Conservation (phyloP, 2,888 invertebrate species). For the Drosophila affinis region DNA sequence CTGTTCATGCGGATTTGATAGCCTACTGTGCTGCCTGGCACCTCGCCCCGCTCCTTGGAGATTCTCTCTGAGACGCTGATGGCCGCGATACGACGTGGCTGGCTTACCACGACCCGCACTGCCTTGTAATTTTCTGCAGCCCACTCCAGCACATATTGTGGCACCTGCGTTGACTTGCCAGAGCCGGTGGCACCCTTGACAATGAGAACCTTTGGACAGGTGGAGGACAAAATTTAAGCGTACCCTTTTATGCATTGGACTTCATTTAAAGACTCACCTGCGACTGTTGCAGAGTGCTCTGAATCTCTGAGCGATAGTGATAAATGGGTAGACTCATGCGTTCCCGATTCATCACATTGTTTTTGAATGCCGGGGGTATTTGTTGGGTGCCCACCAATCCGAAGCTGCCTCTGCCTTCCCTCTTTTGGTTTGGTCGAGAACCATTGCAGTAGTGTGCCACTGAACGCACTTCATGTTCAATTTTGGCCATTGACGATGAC, state of each 20-base stretch:
- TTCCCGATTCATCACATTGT: conserved; percentile 50
- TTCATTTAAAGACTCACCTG: conserved; percentile 59
- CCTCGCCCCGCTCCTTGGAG: conserved; percentile 88
- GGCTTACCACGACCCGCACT: conserved; percentile 95
- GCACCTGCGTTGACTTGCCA: conserved; percentile 98
- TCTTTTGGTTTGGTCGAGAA: background rate
- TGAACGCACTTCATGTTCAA: background rate
- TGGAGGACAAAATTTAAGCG: background rate
- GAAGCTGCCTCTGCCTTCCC: background rate
- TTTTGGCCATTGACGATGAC: background rate
- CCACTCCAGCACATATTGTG: conserved; percentile 93
- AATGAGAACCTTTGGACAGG: conserved; percentile 87
- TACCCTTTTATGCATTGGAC: background rate
- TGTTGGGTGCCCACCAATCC: conserved; percentile 40
- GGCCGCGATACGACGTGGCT: conserved; percentile 96
- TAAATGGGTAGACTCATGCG: conserved; percentile 73
- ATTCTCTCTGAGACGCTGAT: conserved; percentile 94
- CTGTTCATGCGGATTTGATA: conserved; percentile 96
- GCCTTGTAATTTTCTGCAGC: conserved; percentile 86
- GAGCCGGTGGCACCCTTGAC: conserved; percentile 95
- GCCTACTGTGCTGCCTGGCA: conserved; percentile 89
- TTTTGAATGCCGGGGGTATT: conserved; percentile 63
- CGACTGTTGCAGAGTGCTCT: conserved; percentile 55
- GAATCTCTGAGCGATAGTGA: conserved; percentile 58
- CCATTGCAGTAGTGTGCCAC: background rate